phyloP scores from a whole-genome alignment of 2,888 invertebrate species.

The Caenorhabditis drosophilae region DNA sequence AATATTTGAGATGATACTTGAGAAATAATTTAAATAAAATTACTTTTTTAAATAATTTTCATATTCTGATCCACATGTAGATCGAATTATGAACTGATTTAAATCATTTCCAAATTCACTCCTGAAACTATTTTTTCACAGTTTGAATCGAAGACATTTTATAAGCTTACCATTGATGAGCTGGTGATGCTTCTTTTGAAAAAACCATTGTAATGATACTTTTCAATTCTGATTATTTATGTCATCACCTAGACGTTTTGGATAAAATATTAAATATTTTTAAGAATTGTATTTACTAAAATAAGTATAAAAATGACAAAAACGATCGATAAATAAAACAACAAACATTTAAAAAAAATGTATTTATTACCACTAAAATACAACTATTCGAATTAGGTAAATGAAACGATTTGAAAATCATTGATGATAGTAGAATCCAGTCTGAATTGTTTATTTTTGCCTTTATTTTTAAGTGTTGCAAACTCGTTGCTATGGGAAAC shows the following conservation, averaged over 20 bases:
- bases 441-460: conserved; percentile 11
- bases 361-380: too few relatives aligned
- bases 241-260: too few relatives aligned
- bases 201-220: conserved; percentile 16
- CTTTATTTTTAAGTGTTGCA: neutral
- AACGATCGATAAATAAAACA: too few relatives aligned
- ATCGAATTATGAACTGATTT: neutral
- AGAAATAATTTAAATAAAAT: too few relatives aligned
- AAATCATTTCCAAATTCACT: conserved; percentile 4
- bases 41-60: neutral
- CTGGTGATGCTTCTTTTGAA: conserved; percentile 1
- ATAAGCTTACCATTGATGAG: neutral
- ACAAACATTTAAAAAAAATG: too few relatives aligned
- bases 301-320: too few relatives aligned
- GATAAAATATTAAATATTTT: too few relatives aligned
- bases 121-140: conserved; percentile 3
- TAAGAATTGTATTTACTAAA: too few relatives aligned
- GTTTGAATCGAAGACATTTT: neutral
- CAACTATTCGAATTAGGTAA: too few relatives aligned
- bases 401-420: too few relatives aligned
- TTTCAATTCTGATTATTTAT: neutral
- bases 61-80: neutral
- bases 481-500: conserved; percentile 2
- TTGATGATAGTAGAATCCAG: conserved; percentile 33
- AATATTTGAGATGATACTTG: neutral